These are phyloP conservation scores for Xestia rhomboidea DNA, from an alignment of 2,888 invertebrate species.

Conservation along the genomic window DNA sequence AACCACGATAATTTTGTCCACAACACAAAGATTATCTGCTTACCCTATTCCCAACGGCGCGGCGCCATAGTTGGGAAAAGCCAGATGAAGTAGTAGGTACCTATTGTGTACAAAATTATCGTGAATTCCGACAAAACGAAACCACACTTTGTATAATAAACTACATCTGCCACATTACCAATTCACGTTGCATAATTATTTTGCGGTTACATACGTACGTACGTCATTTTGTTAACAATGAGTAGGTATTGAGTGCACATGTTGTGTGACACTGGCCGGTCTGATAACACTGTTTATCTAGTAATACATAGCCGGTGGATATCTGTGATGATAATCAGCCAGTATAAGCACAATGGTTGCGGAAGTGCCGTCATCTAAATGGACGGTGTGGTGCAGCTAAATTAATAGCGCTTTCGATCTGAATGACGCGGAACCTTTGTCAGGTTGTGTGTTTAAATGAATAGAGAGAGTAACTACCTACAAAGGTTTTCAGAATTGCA, in stretches of 20 bases:
- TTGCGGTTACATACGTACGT: slow-evolving; percentile 35
- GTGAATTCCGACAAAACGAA: not conserved
- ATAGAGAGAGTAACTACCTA: not conserved
- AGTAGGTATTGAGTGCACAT: slow-evolving; percentile 43
- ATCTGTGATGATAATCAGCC: slow-evolving; percentile 52
- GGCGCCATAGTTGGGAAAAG: not conserved
- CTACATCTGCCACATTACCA: slow-evolving; percentile 21
- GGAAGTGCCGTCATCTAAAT: slow-evolving; percentile 61
- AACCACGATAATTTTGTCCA: not conserved
- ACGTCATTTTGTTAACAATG: slow-evolving; percentile 49
- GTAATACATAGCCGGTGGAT: slow-evolving; percentile 50
- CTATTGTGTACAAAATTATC: not conserved
- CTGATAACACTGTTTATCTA: slow-evolving; percentile 59
- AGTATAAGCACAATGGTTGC: slow-evolving; percentile 47
- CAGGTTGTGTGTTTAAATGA: slow-evolving; percentile 31
- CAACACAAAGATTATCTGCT: not conserved
- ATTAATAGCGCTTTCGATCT: slow-evolving; percentile 53
- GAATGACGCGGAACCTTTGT: slow-evolving; percentile 41
- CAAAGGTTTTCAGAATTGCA: not conserved
- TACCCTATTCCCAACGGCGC: not conserved
- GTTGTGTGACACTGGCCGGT: slow-evolving; percentile 54
- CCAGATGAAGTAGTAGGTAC: not conserved
- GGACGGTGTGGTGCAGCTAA: slow-evolving; percentile 54
- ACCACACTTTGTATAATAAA: not conserved
- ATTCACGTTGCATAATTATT: slow-evolving; percentile 54